Percentiles rank a stretch among this genome's conserved stretches.
These are phyloP conservation scores for Cottus gobio DNA, from an alignment of 2,113 vertebrate genomes.

Conservation along the genomic window DNA sequence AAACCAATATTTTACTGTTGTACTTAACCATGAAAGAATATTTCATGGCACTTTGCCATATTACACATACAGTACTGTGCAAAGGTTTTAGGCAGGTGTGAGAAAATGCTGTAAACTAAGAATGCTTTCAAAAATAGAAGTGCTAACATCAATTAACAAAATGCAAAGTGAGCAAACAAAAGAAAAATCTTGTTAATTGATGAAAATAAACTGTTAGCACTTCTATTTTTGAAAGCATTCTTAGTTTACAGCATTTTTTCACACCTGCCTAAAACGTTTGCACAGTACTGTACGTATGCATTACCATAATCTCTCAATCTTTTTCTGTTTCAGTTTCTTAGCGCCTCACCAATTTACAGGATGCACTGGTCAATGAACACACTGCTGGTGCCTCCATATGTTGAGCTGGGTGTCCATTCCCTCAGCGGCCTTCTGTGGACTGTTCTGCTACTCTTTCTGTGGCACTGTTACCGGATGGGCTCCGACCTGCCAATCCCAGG, in stretches of 20 bases:
- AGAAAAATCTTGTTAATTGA: too few species aligned
- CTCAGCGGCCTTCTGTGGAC: constrained; percentile 87
- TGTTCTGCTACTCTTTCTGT: constrained; percentile 88
- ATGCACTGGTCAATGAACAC: constrained; percentile 84
- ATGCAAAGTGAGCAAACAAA: too few species aligned
- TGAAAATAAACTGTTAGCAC: too few species aligned
- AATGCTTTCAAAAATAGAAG: too few species aligned
- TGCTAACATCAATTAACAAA: too few species aligned
- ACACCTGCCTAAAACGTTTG: too few species aligned
- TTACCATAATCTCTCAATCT: neutral
- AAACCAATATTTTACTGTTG: neutral
- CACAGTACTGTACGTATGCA: too few species aligned
- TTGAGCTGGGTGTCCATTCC: constrained; percentile 81
- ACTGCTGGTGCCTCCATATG: constrained; percentile 75
- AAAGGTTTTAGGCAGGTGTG: too few species aligned
- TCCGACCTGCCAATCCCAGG: constrained; percentile 78
- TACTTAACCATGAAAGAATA: neutral
- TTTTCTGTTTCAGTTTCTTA: constrained; percentile 42
- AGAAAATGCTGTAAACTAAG: too few species aligned
- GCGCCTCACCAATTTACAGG: constrained; percentile 40
- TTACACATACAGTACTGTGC: neutral
- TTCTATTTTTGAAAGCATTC: too few species aligned
- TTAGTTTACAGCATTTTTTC: too few species aligned
- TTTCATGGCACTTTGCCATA: neutral
- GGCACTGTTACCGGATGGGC: constrained; percentile 91